Base-by-base conservation (phyloP, 2,113 vertebrate species). In the Thinocorus orbignyianus region DNA sequence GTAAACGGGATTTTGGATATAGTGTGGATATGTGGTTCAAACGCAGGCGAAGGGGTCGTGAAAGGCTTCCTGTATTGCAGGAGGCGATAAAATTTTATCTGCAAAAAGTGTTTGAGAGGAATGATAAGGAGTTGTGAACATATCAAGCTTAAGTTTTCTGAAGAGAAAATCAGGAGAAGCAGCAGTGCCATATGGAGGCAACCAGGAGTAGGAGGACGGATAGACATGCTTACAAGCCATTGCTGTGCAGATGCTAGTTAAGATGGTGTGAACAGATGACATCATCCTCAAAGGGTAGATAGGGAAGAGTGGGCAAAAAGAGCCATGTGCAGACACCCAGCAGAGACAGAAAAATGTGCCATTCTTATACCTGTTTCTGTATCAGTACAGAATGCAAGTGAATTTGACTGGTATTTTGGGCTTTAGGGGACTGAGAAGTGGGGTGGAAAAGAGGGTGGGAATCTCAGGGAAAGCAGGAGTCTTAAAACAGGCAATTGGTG, bases 131-230 rank as follows among this genome's bases (percentile, higher is more conserved):
- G 62, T 92, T 98, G 95, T 95, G 94, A 86, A 92, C 90, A 94
- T 83, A 97, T 74, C 86, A 96, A 95, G 86, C 96, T 96, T 95
- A 97, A 98, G 88, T 97, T 95, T 96, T 94, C 93, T 96, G 93
- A 86, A 98, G 98, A 98, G 98, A 98, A 96, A 95, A 95, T 90
- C 90, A 97, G 97, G 98, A 98, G 95, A 98, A 97, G 95, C 77
- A 97, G 97, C 95, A 93, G 96, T 97, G 97, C 98, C 98, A 98
- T 96, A 97, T 96, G 93, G 96, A 97, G 92, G 91, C 88, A 96
- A 72, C 84, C 72, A 61, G 80, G 93, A 95, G 92, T 94, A 93
- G 91, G 95, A 92, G 96, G 95, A 92, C 95, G 96, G 96, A 91
- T 96, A 96, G 96, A 96, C 95, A 91, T 88, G 91, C 91, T 94